Evolutionary conservation across 2,888 invertebrate species (phyloP).

Genomic region (Abrostola triplasia): DNA sequence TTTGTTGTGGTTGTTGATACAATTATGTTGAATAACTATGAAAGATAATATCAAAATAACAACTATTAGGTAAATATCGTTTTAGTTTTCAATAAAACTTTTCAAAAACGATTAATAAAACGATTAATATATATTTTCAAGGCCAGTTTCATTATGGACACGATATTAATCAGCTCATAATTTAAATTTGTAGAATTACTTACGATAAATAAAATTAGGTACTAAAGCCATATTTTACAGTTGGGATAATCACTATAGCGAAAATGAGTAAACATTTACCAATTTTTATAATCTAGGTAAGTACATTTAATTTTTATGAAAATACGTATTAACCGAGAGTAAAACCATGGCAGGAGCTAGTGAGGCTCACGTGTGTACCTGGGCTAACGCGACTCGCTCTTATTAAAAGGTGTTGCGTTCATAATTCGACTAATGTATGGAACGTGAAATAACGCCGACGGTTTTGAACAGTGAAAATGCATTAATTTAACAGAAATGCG

Average conservation of each 20-base stretch:
- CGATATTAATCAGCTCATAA: too few species aligned
- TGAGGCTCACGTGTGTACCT: conserved; percentile 20
- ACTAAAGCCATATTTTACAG: too few species aligned
- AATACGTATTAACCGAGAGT: neutral
- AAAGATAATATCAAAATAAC: neutral
- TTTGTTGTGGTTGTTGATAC: neutral
- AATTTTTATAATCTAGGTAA: too few species aligned
- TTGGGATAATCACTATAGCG: too few species aligned
- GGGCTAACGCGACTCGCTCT: conserved; percentile 35
- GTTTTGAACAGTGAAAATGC: conserved; percentile 66
- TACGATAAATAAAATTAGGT: too few species aligned
- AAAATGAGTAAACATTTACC: too few species aligned
- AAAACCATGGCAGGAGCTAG: neutral
- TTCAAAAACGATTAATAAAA: too few species aligned
- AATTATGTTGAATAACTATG: neutral
- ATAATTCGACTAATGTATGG: conserved; percentile 64
- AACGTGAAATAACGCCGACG: conserved; percentile 57
- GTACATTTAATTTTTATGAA: neutral
- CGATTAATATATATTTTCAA: too few species aligned
- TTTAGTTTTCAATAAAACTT: too few species aligned
- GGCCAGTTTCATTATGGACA: too few species aligned
- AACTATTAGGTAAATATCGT: neutral
- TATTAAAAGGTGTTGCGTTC: conserved; percentile 59
- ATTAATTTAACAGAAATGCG: conserved; percentile 67
- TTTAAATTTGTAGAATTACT: too few species aligned